Percentiles rank a stretch among this genome's conserved stretches.
These are phyloP conservation scores for Caradrina clavipalpis DNA, from an alignment of 2,888 invertebrate species.

Conservation along the genomic window DNA sequence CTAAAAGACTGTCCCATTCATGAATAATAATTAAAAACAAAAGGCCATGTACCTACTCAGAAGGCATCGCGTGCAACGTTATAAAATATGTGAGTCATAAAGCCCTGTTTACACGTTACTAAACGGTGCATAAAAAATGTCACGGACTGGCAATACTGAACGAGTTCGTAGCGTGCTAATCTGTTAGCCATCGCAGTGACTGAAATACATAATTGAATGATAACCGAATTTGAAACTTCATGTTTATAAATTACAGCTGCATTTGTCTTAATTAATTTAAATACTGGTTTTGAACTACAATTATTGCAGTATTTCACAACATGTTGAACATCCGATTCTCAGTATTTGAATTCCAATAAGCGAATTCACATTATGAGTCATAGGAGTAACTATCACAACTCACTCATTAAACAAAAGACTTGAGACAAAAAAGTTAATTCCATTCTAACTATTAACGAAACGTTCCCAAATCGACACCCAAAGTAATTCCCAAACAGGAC, in stretches of 20 bases:
- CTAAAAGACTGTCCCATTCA: background rate
- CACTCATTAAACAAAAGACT: conserved; percentile 22
- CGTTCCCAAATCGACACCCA: conserved; percentile 31
- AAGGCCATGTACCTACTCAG: conserved; percentile 22
- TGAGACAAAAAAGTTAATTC: conserved; percentile 21
- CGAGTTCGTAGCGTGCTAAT: conserved; percentile 47
- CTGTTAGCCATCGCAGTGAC: conserved; percentile 30
- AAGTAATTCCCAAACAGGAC: conserved; percentile 60
- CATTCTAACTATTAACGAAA: conserved; percentile 31
- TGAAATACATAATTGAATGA: conserved; percentile 41
- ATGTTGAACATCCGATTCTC: background rate
- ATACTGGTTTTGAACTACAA: background rate
- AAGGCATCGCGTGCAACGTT: conserved; percentile 31
- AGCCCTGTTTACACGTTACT: conserved; percentile 43
- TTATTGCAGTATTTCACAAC: conserved; percentile 9
- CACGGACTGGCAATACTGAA: conserved; percentile 44
- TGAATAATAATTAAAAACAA: conserved; percentile 17
- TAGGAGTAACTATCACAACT: conserved; percentile 18
- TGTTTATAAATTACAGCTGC: conserved; percentile 7
- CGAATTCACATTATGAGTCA: conserved; percentile 36
- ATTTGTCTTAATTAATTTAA: conserved; percentile 9
- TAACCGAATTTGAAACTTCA: conserved; percentile 25
- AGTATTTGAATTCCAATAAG: conserved; percentile 1
- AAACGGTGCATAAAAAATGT: conserved; percentile 39
- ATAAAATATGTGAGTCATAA: conserved; percentile 43